Base-by-base conservation (phyloP, 2,888 invertebrate species). In the Baronia brevicornis region DNA sequence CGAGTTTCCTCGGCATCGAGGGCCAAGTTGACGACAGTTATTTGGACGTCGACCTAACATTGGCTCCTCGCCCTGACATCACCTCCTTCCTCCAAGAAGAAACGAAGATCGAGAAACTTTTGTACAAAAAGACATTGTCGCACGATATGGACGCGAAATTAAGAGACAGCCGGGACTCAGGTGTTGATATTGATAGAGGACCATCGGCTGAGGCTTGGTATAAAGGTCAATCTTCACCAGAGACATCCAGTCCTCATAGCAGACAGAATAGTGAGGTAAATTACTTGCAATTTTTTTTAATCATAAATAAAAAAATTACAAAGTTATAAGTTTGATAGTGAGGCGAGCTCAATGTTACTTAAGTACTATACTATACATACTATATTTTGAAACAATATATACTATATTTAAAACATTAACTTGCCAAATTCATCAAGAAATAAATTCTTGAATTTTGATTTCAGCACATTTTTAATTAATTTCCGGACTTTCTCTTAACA, bases 1-100 rank as follows among this genome's bases (percentile, higher is more conserved):
- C 93, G 17, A 94, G 93, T 62, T 95, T 95, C 66, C 85, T 95
- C 21, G 95, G 95, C 25, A 90, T 95, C 56, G 93, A 94, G 53
- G 92, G 91, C 29, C 86, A 89, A 51, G 84, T 84, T 7, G 88
- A 90, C 47, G 89, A 91, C 55, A 86, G 86, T 46, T 90, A 91
- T 46, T 75, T 89, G 27, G 91, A 91, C 58, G 87, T 88, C 22
- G 91, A 91, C 59, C 67, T 92, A 19, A 88, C 86, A 1, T 72
- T 91, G 21, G 88, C 88, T 4, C 91, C 91, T 30, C 90, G 93
- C 8, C 93, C 93, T 3, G 93, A 94, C 60, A 91, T 94, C 84
- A 91, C 90, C 6, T 89, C 90, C 13, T 89, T 94, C 64, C 75
- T 94, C n/a, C 91, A 92, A 56, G 92, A 82, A 35, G 94, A 94